These are phyloP conservation scores for Lottia scabra DNA, from an alignment of 2,888 invertebrate genomes.

Conservation along the genomic window DNA sequence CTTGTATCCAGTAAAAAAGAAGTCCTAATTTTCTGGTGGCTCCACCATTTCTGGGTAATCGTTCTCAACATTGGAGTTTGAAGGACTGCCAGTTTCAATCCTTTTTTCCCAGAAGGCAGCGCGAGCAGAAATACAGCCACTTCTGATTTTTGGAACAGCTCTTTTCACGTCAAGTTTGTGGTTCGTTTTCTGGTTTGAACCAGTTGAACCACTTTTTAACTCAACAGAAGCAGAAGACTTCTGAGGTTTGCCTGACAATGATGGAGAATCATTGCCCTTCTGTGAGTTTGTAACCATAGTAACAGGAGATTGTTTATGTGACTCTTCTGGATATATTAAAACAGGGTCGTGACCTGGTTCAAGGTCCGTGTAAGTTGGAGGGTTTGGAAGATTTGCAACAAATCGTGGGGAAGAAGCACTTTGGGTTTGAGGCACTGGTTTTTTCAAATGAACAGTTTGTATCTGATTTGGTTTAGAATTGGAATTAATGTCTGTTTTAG, in stretches of 20 bases:
- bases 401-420: neutral
- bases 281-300: slow-evolving; percentile 28
- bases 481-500: neutral
- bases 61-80: slow-evolving; percentile 30
- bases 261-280: neutral
- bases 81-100: slow-evolving; percentile 35
- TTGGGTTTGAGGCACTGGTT: neutral
- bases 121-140: slow-evolving; percentile 54
- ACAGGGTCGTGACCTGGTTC: slow-evolving; percentile 26
- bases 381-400: slow-evolving; percentile 11
- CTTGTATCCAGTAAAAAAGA: no score
- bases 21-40: neutral
- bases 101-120: slow-evolving; percentile 59
- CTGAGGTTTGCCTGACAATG: neutral
- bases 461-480: neutral
- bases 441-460: neutral
- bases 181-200: neutral
- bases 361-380: slow-evolving; percentile 17
- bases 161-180: slow-evolving; percentile 6
- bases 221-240: neutral
- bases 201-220: neutral
- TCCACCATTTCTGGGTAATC: slow-evolving; percentile 53
- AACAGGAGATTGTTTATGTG: slow-evolving; percentile 12
- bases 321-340: slow-evolving; percentile 25
- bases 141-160: slow-evolving; percentile 40